Evolutionary conservation across 2,888 invertebrate genomes (phyloP).

Genomic region (Brassicogethes aeneus): DNA sequence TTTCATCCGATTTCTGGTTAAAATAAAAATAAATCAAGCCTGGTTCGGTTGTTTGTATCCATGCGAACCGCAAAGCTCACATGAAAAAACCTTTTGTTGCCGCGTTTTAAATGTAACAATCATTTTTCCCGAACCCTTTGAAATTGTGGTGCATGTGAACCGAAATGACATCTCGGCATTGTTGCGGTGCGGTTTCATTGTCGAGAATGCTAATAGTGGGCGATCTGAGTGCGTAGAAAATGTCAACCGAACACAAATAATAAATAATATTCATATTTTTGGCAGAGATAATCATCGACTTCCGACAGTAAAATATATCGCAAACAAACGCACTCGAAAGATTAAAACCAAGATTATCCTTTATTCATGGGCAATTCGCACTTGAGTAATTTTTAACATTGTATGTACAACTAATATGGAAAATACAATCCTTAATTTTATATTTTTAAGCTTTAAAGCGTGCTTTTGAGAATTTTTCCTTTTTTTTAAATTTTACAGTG

Average conservation of each 20-base stretch:
- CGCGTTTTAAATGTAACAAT: slow-evolving; percentile 18
- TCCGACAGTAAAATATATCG: neutral
- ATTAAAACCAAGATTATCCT: no score
- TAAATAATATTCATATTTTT: neutral
- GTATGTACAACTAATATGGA: no score
- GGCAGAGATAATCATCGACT: neutral
- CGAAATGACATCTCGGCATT: slow-evolving; percentile 23
- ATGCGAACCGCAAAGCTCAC: slow-evolving; percentile 3
- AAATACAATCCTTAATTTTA: no score
- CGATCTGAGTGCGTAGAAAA: slow-evolving; percentile 18
- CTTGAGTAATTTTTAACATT: no score
- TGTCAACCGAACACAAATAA: slow-evolving; percentile 7
- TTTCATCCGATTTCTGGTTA: slow-evolving; percentile 22
- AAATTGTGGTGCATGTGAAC: slow-evolving; percentile 15
- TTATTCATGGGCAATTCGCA: no score
- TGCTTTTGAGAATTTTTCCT: no score
- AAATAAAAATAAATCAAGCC: slow-evolving; percentile 17
- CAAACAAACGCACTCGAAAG: no score
- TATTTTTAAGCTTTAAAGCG: no score
- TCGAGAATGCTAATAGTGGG: slow-evolving; percentile 25
- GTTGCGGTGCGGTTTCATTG: slow-evolving; percentile 22
- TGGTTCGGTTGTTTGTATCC: slow-evolving; percentile 19
- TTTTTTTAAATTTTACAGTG: no score
- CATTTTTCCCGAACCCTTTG: slow-evolving; percentile 22
- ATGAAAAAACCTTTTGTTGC: slow-evolving; percentile 17